phyloP scores from a whole-genome alignment of 2,797 vertebrate species.

The Morelia viridis region DNA sequence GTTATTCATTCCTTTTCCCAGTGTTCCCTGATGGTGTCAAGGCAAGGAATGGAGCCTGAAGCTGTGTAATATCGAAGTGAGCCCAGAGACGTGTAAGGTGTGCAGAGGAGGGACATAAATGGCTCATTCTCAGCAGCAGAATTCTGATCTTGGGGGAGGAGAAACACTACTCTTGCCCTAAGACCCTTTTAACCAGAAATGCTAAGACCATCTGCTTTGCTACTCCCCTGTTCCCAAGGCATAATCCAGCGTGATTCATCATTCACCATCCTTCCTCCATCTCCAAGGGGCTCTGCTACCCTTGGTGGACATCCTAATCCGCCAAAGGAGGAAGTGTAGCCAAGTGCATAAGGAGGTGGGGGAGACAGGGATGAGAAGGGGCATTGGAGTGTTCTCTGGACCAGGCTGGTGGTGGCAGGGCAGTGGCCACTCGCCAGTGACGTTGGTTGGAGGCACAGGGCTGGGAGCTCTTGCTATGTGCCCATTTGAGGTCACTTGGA shows the following conservation, averaged over 20 bases:
- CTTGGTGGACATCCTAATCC: too few species aligned
- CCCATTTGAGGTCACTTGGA: rapidly evolving
- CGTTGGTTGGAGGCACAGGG: neutral
- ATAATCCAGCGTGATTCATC: neutral
- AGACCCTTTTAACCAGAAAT: neutral
- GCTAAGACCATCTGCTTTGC: neutral
- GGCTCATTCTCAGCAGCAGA: neutral
- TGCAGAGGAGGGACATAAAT: neutral
- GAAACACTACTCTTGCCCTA: neutral
- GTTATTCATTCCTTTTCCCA: too few species aligned
- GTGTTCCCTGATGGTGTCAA: too few species aligned
- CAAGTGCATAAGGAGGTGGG: neutral
- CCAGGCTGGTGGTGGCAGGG: neutral
- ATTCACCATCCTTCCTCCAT: neutral
- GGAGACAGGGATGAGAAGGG: neutral
- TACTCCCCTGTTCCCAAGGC: neutral
- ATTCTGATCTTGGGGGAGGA: neutral
- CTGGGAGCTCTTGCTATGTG: neutral
- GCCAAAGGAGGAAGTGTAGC: neutral
- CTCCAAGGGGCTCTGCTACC: too few species aligned
- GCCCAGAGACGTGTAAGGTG: neutral
- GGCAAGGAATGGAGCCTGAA: neutral
- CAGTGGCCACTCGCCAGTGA: neutral
- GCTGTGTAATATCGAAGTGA: neutral
- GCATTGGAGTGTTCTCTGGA: neutral